Base-by-base conservation (phyloP, 2,888 invertebrate genomes). In the Odontomyia ornata region DNA sequence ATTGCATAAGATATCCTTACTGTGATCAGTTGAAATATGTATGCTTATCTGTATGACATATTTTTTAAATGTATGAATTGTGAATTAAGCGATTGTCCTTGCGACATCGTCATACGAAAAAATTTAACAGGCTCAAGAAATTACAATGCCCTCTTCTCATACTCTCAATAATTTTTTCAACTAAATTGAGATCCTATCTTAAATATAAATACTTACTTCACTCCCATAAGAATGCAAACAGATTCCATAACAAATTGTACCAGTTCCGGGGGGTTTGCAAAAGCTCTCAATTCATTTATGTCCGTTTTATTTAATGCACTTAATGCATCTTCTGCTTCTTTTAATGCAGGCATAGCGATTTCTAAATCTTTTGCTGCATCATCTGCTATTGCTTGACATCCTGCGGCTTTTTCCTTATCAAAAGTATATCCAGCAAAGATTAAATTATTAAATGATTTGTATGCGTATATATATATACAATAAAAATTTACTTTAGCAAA, bases 161-260 rank as follows among this genome's bases (percentile, higher is more conserved):
- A n/a, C n/a, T n/a, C n/a, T n/a, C n/a, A n/a, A n/a, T n/a, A n/a
- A n/a, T n/a, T n/a, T n/a, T n/a, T n/a, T n/a, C n/a, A n/a, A n/a
- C n/a, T n/a, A n/a, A n/a, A n/a, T n/a, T 36, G 36, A 9, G 9
- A 36, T 36, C 3, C 3, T 36, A 36, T 36, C 36, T 36, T 3
- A 52, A 4, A 52, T n/a, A 4, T 9, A 4, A 52, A 18, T 4
- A 87, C 89, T 87, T 86, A 95, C 95, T 96, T 96, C 77, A 91
- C 89, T 1, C 92, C 93, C 9, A 97, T 86, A 0, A 97, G 88
- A 79, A 96, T 90, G 85, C 95, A 95, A 11, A 97, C 93, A 9
- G 96, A 93, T 86, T 97, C 97, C 95, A 97, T 95, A 1, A 96
- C 96, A 81, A 94, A 95, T 79, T 92, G 91, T 5, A 97, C 96